Conservation (phyloP, 2,888 invertebrate genomes). For the Latrodectus hesperus region DNA sequence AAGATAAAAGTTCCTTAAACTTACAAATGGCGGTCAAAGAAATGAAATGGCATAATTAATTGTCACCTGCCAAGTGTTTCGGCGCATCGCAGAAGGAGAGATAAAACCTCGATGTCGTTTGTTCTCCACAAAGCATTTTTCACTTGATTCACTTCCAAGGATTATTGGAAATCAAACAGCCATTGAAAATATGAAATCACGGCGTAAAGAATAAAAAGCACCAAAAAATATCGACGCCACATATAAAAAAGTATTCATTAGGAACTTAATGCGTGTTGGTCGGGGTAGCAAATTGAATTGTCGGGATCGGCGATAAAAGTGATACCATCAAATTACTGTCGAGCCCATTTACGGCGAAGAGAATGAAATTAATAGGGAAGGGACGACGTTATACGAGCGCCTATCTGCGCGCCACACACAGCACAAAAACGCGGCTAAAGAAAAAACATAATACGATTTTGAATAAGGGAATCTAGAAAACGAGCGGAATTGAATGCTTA, state of each 20-base stretch:
- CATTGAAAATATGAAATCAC: slow-evolving; percentile 24
- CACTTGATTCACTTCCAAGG: neutral
- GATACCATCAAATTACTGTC: slow-evolving; percentile 65
- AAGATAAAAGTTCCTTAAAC: too few relatives aligned
- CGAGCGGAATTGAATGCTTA: slow-evolving; percentile 60
- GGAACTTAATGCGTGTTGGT: slow-evolving; percentile 40
- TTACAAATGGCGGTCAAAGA: too few relatives aligned
- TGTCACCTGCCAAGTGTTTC: too few relatives aligned
- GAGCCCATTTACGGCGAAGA: slow-evolving; percentile 47
- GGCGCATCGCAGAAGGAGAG: too few relatives aligned
- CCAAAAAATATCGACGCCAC: slow-evolving; percentile 2
- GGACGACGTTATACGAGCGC: slow-evolving; percentile 33
- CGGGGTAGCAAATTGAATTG: slow-evolving; percentile 53
- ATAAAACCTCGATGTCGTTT: too few relatives aligned
- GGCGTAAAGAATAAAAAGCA: neutral
- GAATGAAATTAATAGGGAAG: slow-evolving; percentile 64
- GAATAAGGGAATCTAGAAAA: slow-evolving; percentile 30
- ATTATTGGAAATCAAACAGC: slow-evolving; percentile 39
- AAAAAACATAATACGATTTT: slow-evolving; percentile 21
- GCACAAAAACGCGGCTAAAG: slow-evolving; percentile 22
- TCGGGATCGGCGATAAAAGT: slow-evolving; percentile 53
- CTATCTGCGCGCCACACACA: slow-evolving; percentile 9
- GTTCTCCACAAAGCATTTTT: neutral
- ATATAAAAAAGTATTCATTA: slow-evolving; percentile 65
- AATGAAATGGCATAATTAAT: too few relatives aligned